Conservation (phyloP, 2,797 vertebrate species). For the Decapterus maruadsi region DNA sequence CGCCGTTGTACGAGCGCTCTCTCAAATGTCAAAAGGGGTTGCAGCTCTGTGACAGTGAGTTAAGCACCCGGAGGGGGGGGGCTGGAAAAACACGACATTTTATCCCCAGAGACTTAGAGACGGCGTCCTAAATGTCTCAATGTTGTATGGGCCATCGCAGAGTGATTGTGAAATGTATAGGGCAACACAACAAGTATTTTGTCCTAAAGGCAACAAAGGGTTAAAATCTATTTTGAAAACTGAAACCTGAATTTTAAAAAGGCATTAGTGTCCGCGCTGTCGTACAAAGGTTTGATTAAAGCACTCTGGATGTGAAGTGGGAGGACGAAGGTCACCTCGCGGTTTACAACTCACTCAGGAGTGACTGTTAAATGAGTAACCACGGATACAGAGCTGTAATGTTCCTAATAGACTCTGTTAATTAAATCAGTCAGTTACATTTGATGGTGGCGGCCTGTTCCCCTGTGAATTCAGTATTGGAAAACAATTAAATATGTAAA, state of each 20-base stretch:
- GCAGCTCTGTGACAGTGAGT: slow-evolving; percentile 46
- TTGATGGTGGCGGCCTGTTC: slow-evolving; percentile 30
- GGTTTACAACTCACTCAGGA: slow-evolving; percentile 7
- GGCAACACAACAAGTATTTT: no score
- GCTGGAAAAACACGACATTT: slow-evolving; percentile 19
- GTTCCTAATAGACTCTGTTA: slow-evolving; percentile 38
- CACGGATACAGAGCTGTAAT: slow-evolving; percentile 39
- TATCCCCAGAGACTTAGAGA: slow-evolving; percentile 25
- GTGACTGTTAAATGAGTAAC: slow-evolving; percentile 37
- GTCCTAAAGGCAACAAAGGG: not conserved
- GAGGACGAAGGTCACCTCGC: slow-evolving; percentile 18
- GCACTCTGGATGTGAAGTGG: not conserved
- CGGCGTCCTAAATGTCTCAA: not conserved
- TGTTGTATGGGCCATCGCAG: not conserved
- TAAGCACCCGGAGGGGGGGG: slow-evolving; percentile 31
- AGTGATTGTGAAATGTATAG: not conserved
- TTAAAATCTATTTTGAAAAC: not conserved
- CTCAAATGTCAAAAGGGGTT: slow-evolving; percentile 67
- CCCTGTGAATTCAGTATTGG: slow-evolving; percentile 26
- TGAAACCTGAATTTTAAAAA: not conserved
- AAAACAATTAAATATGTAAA: slow-evolving; percentile 32
- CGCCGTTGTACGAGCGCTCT: slow-evolving; percentile 37
- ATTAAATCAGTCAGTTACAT: slow-evolving; percentile 41
- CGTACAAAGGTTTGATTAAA: not conserved
- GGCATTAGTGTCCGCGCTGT: not conserved